Percentiles rank a stretch among this genome's conserved stretches.
Conservation (phyloP, 1,140 invertebrate genomes). For the Eubasilissa regina region DNA sequence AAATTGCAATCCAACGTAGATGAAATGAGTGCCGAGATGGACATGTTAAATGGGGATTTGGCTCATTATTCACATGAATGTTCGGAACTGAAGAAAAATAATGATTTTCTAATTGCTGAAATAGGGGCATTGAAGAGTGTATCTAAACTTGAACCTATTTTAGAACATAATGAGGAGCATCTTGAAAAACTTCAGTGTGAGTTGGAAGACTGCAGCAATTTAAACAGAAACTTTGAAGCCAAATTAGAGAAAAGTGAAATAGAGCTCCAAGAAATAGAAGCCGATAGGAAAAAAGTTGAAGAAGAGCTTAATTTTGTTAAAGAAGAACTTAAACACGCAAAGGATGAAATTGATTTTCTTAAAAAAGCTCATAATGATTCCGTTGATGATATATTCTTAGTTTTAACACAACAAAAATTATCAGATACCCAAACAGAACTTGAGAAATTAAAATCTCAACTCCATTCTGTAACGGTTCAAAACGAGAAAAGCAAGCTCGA, state of each 20-base stretch:
- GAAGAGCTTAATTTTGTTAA: slow-evolving; percentile 66
- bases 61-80: slow-evolving; percentile 77
- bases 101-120: slow-evolving; percentile 77
- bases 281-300: slow-evolving; percentile 68
- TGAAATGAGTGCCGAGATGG: slow-evolving; percentile 72
- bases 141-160: slow-evolving; percentile 77
- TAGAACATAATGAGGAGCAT: slow-evolving; percentile 79
- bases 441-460: slow-evolving; percentile 66
- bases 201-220: slow-evolving; percentile 72
- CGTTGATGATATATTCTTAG: slow-evolving; percentile 58
- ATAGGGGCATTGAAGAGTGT: slow-evolving; percentile 75
- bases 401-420: slow-evolving; percentile 64
- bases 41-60: slow-evolving; percentile 73
- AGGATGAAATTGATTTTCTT: slow-evolving; percentile 65
- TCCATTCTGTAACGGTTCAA: slow-evolving; percentile 64
- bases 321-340: slow-evolving; percentile 70
- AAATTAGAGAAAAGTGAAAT: slow-evolving; percentile 69
- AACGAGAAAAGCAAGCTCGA: slow-evolving; percentile 69
- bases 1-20: slow-evolving; percentile 68
- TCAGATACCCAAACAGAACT: slow-evolving; percentile 64
- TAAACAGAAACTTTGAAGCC: slow-evolving; percentile 70
- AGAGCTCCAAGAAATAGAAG: slow-evolving; percentile 65
- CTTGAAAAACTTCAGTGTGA: slow-evolving; percentile 75
- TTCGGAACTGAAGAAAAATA: slow-evolving; percentile 78
- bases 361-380: slow-evolving; percentile 61